These are phyloP conservation scores for Harmothoe impar DNA, from an alignment of 2,888 invertebrate genomes.

Conservation along the genomic window DNA sequence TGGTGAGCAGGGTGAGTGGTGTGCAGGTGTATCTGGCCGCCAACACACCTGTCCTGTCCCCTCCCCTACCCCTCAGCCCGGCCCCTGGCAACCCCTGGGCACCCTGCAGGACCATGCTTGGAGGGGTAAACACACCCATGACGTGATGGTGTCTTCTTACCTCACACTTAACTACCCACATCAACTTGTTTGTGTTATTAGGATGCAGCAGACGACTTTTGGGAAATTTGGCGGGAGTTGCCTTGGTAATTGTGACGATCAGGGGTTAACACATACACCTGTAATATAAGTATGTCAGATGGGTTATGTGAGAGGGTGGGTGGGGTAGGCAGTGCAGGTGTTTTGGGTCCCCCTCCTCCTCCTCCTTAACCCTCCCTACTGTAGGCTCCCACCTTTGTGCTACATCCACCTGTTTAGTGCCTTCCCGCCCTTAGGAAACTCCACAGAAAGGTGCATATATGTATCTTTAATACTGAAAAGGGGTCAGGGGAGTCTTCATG, in stretches of 20 bases:
- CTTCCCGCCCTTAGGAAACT: slow-evolving; percentile 14
- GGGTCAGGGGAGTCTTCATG: not conserved
- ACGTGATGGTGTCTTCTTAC: not conserved
- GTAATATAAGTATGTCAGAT: not conserved
- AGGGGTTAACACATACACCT: too few species aligned
- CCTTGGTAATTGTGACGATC: too few species aligned
- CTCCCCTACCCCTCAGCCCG: not conserved
- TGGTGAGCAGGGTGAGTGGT: not conserved
- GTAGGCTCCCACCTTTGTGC: not conserved
- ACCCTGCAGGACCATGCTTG: not conserved
- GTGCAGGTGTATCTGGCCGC: slow-evolving; percentile 9
- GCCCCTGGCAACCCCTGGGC: too few species aligned
- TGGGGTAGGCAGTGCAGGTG: slow-evolving; percentile 18
- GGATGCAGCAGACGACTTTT: too few species aligned
- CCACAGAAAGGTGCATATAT: not conserved
- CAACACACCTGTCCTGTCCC: slow-evolving; percentile 4
- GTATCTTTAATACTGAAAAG: not conserved
- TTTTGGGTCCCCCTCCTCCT: slow-evolving; percentile 17
- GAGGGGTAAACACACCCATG: not conserved
- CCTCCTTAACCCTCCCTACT: slow-evolving; percentile 3
- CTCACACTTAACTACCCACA: not conserved
- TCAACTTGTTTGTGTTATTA: too few species aligned
- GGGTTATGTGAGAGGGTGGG: not conserved
- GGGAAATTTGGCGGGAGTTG: too few species aligned
- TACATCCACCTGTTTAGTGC: slow-evolving; percentile 20